These are phyloP conservation scores for Argyresthia albistria DNA, from an alignment of 2,888 invertebrate species.

Conservation along the genomic window DNA sequence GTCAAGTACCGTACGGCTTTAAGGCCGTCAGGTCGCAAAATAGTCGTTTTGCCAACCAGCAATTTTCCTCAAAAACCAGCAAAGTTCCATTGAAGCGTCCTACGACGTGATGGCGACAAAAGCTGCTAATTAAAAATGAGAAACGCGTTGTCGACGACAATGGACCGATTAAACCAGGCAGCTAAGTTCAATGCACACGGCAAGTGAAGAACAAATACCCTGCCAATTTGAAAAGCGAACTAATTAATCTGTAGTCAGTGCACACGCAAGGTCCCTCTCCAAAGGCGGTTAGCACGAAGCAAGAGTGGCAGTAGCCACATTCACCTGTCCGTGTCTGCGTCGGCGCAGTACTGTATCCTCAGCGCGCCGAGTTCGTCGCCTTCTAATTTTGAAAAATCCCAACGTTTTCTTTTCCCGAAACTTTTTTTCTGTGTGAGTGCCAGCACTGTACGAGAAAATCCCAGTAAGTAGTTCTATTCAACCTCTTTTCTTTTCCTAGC, in stretches of 20 bases:
- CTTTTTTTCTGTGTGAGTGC: background rate
- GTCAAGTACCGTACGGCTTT: too few species aligned
- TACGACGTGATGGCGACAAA: background rate
- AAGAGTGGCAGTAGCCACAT: background rate
- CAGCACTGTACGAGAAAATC: background rate
- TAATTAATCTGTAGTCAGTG: constrained; percentile 12
- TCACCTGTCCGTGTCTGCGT: background rate
- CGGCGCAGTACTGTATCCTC: too few species aligned
- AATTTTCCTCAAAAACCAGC: too few species aligned
- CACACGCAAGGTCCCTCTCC: background rate
- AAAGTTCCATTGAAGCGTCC: too few species aligned
- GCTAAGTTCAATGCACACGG: constrained; percentile 63
- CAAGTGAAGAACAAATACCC: constrained; percentile 25
- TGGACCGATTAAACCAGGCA: constrained; percentile 32
- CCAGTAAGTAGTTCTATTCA: too few species aligned
- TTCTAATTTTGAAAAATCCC: too few species aligned
- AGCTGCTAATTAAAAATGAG: background rate
- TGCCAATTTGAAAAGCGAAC: constrained; percentile 36
- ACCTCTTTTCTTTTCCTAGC: too few species aligned
- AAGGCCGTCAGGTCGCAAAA: too few species aligned
- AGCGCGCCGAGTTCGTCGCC: too few species aligned
- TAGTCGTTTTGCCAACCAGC: too few species aligned
- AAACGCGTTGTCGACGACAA: background rate
- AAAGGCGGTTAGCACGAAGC: background rate
- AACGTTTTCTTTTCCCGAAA: too few species aligned